Evolutionary conservation across 2,797 vertebrate genomes (phyloP).

Genomic region (Pangasius sanitwongsei): DNA sequence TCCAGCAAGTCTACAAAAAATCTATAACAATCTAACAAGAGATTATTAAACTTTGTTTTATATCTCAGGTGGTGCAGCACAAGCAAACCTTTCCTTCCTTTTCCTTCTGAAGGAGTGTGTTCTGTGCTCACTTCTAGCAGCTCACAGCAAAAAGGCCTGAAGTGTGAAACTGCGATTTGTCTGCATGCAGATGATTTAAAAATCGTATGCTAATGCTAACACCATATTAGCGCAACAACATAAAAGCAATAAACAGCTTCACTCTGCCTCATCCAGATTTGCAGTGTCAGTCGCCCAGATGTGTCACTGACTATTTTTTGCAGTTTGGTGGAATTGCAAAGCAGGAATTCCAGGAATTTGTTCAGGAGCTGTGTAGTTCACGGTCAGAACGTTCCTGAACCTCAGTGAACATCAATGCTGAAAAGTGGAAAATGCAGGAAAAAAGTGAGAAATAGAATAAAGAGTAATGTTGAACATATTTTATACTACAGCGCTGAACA

Average conservation of each 20-base stretch:
- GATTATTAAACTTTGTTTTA: not conserved
- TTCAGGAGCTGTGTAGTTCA: not conserved
- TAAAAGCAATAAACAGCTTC: slow-evolving; percentile 15
- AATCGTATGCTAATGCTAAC: not conserved
- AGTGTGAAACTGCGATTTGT: not conserved
- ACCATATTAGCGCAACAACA: not conserved
- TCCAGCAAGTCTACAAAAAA: not conserved
- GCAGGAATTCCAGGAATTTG: not conserved
- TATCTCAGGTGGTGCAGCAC: not conserved
- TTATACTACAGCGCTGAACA: not conserved
- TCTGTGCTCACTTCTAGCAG: not conserved
- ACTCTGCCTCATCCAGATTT: not conserved
- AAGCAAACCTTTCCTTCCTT: not conserved
- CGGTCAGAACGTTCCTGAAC: not conserved
- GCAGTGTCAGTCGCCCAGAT: not conserved
- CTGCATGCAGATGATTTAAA: not conserved
- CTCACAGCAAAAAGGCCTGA: slow-evolving; percentile 4
- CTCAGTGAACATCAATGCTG: not conserved
- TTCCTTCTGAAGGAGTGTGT: not conserved
- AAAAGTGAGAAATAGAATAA: not conserved
- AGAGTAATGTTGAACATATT: not conserved
- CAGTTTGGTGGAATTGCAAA: not conserved
- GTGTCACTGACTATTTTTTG: not conserved
- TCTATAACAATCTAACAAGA: not conserved
- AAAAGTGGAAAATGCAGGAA: not conserved